phyloP scores from a whole-genome alignment of 2,113 vertebrate species.

The Gnathonemus longibarbis region DNA sequence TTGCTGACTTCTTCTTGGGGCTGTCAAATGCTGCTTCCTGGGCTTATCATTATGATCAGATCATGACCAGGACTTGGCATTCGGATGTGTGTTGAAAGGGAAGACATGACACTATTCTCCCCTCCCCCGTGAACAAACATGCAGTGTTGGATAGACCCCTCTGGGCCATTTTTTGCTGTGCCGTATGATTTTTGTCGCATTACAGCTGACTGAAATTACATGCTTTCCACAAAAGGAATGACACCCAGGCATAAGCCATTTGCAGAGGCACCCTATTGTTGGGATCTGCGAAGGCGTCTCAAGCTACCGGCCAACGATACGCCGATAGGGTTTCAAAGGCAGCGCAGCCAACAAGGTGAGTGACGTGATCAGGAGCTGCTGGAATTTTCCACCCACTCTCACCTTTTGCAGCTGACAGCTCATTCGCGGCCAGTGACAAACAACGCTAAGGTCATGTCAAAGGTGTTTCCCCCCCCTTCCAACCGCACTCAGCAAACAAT shows the following conservation, averaged over 20 bases:
- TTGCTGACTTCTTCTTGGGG: not conserved
- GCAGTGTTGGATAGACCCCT: not conserved
- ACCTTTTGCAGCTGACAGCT: not conserved
- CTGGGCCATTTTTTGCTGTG: not conserved
- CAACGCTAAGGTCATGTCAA: constrained; percentile 14
- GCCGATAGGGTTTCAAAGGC: constrained; percentile 1
- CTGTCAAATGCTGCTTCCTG: not conserved
- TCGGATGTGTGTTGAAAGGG: not conserved
- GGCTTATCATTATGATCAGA: not conserved
- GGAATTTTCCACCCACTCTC: constrained; percentile 16
- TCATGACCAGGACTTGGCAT: not conserved
- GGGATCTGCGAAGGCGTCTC: not conserved
- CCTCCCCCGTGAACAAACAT: not conserved
- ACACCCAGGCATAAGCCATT: constrained; percentile 2
- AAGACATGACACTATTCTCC: too few relatives aligned
- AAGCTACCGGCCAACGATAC: not conserved
- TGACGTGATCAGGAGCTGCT: not conserved
- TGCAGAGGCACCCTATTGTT: not conserved
- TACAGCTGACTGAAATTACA: constrained; percentile 23
- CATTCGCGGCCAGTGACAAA: constrained; percentile 10
- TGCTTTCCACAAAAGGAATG: not conserved
- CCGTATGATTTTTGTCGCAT: not conserved
- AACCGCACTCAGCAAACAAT: not conserved
- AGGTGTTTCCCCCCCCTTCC: not conserved
- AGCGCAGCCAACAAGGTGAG: not conserved